phyloP scores from a whole-genome alignment of 2,113 vertebrate genomes.

The Diglossa brunneiventris region DNA sequence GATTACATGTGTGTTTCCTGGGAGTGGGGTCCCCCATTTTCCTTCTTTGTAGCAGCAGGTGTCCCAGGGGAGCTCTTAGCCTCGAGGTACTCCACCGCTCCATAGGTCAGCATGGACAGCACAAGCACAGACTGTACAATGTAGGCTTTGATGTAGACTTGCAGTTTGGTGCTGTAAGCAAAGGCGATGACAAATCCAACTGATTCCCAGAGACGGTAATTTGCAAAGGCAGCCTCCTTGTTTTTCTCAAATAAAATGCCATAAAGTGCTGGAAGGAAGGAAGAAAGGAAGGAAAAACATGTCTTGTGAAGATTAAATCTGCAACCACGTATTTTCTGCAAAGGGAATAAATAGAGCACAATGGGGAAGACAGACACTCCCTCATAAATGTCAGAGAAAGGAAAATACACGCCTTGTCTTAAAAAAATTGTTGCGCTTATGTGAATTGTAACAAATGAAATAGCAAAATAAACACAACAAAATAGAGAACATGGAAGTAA shows the following conservation, averaged over 20 bases:
- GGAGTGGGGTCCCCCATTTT: neutral
- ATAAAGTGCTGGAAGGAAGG: constrained; percentile 80
- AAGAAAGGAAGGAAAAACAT: neutral
- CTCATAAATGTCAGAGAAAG: neutral
- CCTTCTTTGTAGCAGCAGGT: neutral
- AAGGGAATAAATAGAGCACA: neutral
- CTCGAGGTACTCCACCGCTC: constrained; percentile 79
- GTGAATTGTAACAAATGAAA: neutral
- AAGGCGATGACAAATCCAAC: constrained; percentile 88
- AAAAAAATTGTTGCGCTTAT: neutral
- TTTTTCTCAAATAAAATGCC: constrained; percentile 82
- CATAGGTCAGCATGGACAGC: constrained; percentile 73
- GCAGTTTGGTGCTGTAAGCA: constrained; percentile 86
- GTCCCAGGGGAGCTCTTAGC: neutral
- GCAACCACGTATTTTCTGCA: neutral
- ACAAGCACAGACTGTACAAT: constrained; percentile 78
- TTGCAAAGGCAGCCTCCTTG: constrained; percentile 93
- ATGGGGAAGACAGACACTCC: neutral
- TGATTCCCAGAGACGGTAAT: constrained; percentile 94
- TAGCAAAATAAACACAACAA: neutral
- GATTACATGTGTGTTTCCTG: neutral
- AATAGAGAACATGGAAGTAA: neutral
- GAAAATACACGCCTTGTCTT: neutral
- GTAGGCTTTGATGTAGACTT: constrained; percentile 83
- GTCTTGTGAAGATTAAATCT: neutral